A percentile compares a stretch with the other conserved stretches of the same genome.
Evolutionary conservation across 2,113 vertebrate genomes (phyloP).

Genomic region (Barnardius zonarius): DNA sequence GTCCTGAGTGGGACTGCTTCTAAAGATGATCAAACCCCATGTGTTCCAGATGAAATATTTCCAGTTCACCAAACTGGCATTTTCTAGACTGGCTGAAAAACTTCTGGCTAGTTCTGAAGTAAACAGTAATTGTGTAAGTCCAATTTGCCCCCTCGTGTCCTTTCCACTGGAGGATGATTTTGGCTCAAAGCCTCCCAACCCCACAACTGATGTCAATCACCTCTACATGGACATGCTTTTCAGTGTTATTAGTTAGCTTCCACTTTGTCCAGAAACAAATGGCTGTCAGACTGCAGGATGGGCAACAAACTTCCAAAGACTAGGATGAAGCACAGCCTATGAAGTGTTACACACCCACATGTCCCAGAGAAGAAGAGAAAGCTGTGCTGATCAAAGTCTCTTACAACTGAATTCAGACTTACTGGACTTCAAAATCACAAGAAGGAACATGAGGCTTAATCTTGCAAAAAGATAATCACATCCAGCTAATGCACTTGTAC

Average conservation of each 20-base stretch:
- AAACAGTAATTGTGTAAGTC: neutral
- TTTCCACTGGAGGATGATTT: neutral
- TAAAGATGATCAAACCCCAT: neutral
- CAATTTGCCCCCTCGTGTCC: neutral
- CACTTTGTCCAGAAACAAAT: neutral
- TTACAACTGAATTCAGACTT: neutral
- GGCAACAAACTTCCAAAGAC: neutral
- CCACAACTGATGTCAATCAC: neutral
- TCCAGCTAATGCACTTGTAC: neutral
- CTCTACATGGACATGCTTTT: neutral
- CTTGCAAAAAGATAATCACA: neutral
- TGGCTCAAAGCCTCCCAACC: neutral
- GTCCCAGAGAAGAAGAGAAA: neutral
- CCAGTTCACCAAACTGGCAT: neutral
- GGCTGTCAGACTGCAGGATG: neutral
- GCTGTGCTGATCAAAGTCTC: neutral
- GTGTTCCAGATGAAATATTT: neutral
- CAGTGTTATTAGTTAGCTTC: neutral
- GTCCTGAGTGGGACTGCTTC: neutral
- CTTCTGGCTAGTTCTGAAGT: neutral
- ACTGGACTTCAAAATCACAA: neutral
- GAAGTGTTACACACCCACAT: neutral
- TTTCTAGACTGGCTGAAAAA: neutral
- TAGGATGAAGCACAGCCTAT: neutral
- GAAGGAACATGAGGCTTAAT: neutral